Conservation (phyloP, 2,797 vertebrate genomes). For the Helostoma temminkii region DNA sequence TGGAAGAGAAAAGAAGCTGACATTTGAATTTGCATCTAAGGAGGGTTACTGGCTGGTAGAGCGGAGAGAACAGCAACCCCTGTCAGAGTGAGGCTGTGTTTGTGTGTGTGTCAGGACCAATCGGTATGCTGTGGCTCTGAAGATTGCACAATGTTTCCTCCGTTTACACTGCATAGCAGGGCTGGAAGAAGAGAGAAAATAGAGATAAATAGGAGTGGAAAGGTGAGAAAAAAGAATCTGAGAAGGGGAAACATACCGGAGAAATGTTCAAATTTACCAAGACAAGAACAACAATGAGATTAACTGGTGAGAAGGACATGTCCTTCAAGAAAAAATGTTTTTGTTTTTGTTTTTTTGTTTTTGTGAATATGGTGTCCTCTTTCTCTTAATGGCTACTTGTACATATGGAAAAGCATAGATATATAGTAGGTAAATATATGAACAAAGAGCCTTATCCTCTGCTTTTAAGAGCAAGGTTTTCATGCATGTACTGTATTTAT, state of each 20-base stretch:
- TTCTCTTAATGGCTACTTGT: conserved; percentile 9
- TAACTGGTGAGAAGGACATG: not conserved
- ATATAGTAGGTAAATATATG: conserved; percentile 9
- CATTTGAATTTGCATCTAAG: conserved; percentile 71
- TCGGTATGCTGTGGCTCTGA: conserved; percentile 56
- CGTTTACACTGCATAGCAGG: conserved; percentile 37
- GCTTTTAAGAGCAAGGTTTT: conserved; percentile 19
- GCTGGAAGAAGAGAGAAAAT: conserved; percentile 30
- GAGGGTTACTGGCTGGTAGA: conserved; percentile 62
- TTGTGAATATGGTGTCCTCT: not conserved
- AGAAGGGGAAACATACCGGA: conserved; percentile 6
- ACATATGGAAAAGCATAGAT: conserved; percentile 5
- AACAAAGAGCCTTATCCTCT: conserved; percentile 5
- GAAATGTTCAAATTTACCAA: conserved; percentile 19
- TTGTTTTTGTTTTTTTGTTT: too few species aligned
- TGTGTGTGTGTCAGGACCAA: conserved; percentile 70
- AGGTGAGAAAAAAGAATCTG: conserved; percentile 14
- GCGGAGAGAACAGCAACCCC: conserved; percentile 46
- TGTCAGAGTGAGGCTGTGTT: conserved; percentile 53
- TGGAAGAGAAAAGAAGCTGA: conserved; percentile 68
- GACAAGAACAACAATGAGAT: conserved; percentile 1
- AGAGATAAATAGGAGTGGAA: conserved; percentile 56
- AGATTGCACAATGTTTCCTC: conserved; percentile 68
- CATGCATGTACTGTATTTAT: conserved; percentile 18
- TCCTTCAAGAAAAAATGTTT: conserved; percentile 3